Conservation (phyloP, 1,140 invertebrate genomes). For the Stratiolaelaps scimitus region DNA sequence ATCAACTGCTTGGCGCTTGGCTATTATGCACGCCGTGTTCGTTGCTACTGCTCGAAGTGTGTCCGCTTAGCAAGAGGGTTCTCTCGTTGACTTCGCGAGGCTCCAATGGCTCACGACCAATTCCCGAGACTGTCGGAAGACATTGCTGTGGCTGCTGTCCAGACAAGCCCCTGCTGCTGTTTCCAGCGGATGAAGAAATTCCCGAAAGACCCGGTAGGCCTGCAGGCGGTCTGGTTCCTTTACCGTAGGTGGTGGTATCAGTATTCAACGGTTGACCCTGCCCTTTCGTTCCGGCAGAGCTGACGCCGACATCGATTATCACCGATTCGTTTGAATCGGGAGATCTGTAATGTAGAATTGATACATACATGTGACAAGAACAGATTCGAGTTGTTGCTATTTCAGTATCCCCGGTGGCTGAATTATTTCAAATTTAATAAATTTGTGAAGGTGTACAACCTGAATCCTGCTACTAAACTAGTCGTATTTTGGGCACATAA, state of each 20-base stretch:
- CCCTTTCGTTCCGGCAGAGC: background rate
- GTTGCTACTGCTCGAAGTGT: slow-evolving; percentile 4
- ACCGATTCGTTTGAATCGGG: slow-evolving; percentile 2
- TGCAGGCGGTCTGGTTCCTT: background rate
- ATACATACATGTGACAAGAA: too few relatives aligned
- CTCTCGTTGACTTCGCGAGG: slow-evolving; percentile 17
- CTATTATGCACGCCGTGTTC: too few relatives aligned
- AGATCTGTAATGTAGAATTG: background rate
- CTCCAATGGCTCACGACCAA: background rate
- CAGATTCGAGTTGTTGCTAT: too few relatives aligned
- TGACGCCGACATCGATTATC: background rate
- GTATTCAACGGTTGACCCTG: background rate
- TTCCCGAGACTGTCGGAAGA: too few relatives aligned
- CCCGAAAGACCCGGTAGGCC: background rate
- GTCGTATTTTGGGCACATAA: too few relatives aligned
- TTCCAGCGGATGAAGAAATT: background rate
- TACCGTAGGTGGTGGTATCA: background rate
- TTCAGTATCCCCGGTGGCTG: too few relatives aligned
- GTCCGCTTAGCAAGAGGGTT: slow-evolving; percentile 24
- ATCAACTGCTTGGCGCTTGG: too few relatives aligned
- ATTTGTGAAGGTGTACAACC: too few relatives aligned
- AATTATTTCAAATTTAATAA: too few relatives aligned
- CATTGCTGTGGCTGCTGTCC: too few relatives aligned
- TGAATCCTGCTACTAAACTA: too few relatives aligned
- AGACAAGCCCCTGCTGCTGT: too few relatives aligned